Percentiles rank a stretch among this genome's conserved stretches.
phyloP scores from a whole-genome alignment of 1,140 invertebrate species.

The Sitophilus oryzae region DNA sequence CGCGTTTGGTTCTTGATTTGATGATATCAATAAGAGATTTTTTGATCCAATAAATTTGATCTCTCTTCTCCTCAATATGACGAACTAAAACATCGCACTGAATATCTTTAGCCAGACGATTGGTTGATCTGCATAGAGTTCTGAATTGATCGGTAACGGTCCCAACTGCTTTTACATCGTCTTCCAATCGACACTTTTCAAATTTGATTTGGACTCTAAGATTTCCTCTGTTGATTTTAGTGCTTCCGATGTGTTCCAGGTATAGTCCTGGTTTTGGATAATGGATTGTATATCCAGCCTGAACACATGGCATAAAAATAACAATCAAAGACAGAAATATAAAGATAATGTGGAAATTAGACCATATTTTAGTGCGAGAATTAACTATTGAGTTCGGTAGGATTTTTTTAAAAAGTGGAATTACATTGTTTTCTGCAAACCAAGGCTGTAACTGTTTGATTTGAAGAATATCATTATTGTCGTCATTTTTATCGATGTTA shows the following conservation, averaged over 20 bases:
- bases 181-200: not conserved
- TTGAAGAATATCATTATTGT: too few relatives aligned
- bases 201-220: slow-evolving; percentile 15
- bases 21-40: not conserved
- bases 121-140: not conserved
- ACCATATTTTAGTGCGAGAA: too few relatives aligned
- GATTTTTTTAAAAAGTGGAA: too few relatives aligned
- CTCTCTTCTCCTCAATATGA: slow-evolving; percentile 4
- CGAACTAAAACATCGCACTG: slow-evolving; percentile 2
- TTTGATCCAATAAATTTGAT: not conserved
- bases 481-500: too few relatives aligned
- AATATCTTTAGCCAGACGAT: not conserved
- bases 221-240: slow-evolving; percentile 10
- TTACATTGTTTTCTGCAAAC: too few relatives aligned
- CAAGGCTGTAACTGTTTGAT: too few relatives aligned
- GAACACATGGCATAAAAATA: too few relatives aligned
- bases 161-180: not conserved
- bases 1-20: slow-evolving; percentile 1
- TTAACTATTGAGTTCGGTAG: too few relatives aligned
- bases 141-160: not conserved
- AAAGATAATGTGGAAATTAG: too few relatives aligned
- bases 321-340: too few relatives aligned
- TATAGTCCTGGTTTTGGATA: slow-evolving; percentile 1
- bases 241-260: slow-evolving; percentile 11
- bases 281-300: slow-evolving; percentile 1